phyloP scores from a whole-genome alignment of 2,113 vertebrate species.

The Rousettus leschenaultii region DNA sequence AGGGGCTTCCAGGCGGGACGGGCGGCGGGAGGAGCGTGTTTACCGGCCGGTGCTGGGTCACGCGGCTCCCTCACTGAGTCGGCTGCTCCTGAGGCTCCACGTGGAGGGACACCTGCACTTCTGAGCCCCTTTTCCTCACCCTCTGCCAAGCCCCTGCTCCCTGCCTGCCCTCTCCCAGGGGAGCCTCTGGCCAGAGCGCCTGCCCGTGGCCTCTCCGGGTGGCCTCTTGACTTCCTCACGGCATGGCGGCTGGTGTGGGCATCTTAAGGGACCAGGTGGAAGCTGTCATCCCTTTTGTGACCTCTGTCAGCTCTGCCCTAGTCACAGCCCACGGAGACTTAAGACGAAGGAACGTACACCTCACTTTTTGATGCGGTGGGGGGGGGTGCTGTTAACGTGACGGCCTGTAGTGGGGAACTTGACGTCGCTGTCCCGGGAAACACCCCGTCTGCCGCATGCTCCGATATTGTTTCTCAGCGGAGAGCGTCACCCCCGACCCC shows the following conservation, averaged over 20 bases:
- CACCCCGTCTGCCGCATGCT: background rate
- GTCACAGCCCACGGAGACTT: background rate
- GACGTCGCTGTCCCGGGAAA: background rate
- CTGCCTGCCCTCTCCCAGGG: background rate
- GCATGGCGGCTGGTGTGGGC: background rate
- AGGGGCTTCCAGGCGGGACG: background rate
- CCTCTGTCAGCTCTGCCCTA: background rate
- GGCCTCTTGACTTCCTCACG: background rate
- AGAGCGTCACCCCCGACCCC: background rate
- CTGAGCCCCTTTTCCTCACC: background rate
- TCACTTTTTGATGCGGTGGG: background rate
- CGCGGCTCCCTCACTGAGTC: background rate
- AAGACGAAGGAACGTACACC: background rate
- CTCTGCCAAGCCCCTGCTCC: background rate
- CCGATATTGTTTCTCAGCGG: background rate
- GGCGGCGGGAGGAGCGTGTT: rapidly evolving
- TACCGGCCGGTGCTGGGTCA: rapidly evolving
- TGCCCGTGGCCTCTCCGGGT: rapidly evolving
- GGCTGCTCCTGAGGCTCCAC: background rate
- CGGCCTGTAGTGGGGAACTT: background rate
- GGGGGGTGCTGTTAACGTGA: background rate
- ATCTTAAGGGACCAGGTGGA: background rate
- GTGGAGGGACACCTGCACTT: background rate
- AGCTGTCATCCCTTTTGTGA: background rate
- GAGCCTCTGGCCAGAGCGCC: background rate